These are phyloP conservation scores for Nesometra sesokonis DNA, from an alignment of 35 echinoderm and acorn worm genomes.

Conservation along the genomic window DNA sequence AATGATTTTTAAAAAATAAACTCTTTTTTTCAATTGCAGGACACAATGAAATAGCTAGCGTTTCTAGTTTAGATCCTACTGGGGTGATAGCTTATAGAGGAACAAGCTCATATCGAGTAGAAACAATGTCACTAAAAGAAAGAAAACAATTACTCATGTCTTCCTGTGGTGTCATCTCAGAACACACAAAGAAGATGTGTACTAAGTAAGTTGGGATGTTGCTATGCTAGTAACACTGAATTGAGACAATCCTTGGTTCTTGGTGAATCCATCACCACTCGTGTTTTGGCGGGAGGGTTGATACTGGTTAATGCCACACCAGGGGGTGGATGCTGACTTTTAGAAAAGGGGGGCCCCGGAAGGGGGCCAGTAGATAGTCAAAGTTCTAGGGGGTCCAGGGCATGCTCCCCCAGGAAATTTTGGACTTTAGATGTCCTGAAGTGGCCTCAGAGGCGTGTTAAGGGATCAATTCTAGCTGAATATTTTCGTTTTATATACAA, in stretches of 20 bases:
- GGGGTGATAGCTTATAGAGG: background rate
- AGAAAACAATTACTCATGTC: conserved; percentile 75
- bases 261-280: background rate
- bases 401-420: too few relatives aligned
- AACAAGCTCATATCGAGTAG: background rate
- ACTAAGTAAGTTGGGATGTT: conserved; percentile 81
- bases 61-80: background rate
- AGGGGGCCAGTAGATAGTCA: too few relatives aligned
- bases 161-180: conserved; percentile 90
- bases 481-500: too few relatives aligned
- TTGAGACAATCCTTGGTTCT: background rate
- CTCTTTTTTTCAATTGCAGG: conserved; percentile 8
- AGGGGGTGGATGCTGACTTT: too few relatives aligned
- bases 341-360: too few relatives aligned
- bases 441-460: too few relatives aligned
- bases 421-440: too few relatives aligned
- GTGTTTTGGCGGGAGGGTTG: background rate
- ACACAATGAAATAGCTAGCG: background rate
- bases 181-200: conserved; percentile 97
- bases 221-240: too few relatives aligned
- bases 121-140: conserved; percentile 75
- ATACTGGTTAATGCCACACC: background rate
- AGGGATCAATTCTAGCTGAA: too few relatives aligned
- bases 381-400: too few relatives aligned
- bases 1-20: too few relatives aligned